phyloP scores from a whole-genome alignment of 2,888 invertebrate genomes.

The Aromia moschata region DNA sequence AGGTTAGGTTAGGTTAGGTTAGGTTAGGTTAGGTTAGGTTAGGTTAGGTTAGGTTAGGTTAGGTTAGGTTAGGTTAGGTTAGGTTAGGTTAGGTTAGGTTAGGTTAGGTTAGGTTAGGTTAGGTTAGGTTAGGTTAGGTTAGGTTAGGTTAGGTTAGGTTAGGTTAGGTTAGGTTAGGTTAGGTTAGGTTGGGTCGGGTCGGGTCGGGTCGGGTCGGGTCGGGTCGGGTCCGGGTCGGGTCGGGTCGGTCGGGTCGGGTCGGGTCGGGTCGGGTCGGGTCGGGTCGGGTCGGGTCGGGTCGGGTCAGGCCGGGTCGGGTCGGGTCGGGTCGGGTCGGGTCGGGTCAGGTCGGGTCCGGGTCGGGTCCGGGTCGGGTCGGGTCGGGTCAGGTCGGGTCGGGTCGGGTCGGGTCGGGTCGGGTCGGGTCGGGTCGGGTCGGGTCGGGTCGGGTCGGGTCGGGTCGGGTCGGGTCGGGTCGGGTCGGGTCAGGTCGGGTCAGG shows the following conservation, averaged over 20 bases:
- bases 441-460: constrained; percentile 24
- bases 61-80: constrained; percentile 27
- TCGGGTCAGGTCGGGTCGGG: constrained; percentile 12
- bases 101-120: constrained; percentile 21
- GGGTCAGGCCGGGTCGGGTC: constrained; percentile 26
- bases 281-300: constrained; percentile 24
- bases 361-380: constrained; percentile 22
- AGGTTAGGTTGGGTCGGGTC: constrained; percentile 33
- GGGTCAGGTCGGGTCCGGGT: constrained; percentile 26
- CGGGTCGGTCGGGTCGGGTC: constrained; percentile 34
- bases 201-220: constrained; percentile 35
- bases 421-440: constrained; percentile 18
- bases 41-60: constrained; percentile 14
- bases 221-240: constrained; percentile 32
- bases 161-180: constrained; percentile 37
- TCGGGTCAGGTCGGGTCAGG: constrained; percentile 33
- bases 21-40: constrained; percentile 28
- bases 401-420: constrained; percentile 15
- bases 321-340: constrained; percentile 22
- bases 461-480: constrained; percentile 29
- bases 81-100: constrained; percentile 26
- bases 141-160: constrained; percentile 37
- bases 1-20: constrained; percentile 30
- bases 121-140: constrained; percentile 34
- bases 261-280: constrained; percentile 22